Percentiles rank a stretch among this genome's conserved stretches.
These are phyloP conservation scores for Sciurus carolinensis DNA, from an alignment of 2,797 vertebrate species.

Conservation along the genomic window DNA sequence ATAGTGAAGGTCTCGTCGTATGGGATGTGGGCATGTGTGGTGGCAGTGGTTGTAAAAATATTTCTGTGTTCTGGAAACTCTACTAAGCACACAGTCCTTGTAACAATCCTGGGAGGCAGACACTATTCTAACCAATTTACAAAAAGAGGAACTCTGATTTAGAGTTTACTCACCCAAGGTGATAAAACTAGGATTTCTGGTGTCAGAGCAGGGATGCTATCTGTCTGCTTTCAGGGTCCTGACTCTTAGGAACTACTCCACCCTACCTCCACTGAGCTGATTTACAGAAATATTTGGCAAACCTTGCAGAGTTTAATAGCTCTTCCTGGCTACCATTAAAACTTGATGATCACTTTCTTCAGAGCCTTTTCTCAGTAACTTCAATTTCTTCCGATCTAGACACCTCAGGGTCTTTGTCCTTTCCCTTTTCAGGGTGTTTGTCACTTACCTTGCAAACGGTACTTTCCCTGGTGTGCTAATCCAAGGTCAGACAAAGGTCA, in stretches of 20 bases:
- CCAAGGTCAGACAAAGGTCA: background rate
- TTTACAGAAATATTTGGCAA: slow-evolving; percentile 2
- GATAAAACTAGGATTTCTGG: slow-evolving; percentile 7
- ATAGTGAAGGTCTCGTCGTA: background rate
- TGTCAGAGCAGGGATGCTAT: background rate
- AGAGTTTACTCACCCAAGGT: background rate
- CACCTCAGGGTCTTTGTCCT: background rate
- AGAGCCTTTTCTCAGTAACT: background rate
- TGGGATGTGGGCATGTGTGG: background rate
- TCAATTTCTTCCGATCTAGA: background rate
- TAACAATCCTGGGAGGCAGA: background rate
- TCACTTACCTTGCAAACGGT: background rate
- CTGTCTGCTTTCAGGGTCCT: background rate
- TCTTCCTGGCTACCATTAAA: slow-evolving; percentile 31
- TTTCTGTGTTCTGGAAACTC: background rate
- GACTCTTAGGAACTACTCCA: slow-evolving; percentile 42
- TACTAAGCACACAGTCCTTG: background rate
- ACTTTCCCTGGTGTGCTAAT: background rate
- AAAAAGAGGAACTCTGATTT: slow-evolving; percentile 19
- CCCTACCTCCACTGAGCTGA: background rate
- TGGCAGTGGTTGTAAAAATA: background rate
- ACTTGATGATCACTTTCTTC: background rate
- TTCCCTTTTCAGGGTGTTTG: background rate
- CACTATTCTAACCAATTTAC: background rate
- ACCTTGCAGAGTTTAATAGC: slow-evolving; percentile 2